Evolutionary conservation across 2,888 invertebrate species (phyloP).

Genomic region (Hirtodrosophila confusa): DNA sequence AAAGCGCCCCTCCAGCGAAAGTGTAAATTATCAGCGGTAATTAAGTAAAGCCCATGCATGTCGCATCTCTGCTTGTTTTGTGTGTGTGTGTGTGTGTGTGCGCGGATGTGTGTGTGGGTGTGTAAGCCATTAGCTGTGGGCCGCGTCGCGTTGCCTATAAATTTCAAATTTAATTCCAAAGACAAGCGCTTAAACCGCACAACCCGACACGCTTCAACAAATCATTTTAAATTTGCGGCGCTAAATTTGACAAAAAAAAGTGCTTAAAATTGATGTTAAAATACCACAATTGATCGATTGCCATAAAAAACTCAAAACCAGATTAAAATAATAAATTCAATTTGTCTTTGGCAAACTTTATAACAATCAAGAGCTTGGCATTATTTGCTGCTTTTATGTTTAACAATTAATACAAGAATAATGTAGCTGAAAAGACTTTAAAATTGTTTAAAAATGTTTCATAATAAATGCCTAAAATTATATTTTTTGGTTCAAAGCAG

Average conservation of each 20-base stretch:
- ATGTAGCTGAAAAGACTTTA: too few species aligned
- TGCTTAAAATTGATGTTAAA: not conserved
- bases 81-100: constrained; percentile 12
- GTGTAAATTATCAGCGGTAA: constrained; percentile 79
- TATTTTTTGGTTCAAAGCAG: too few species aligned
- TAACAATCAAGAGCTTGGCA: too few species aligned
- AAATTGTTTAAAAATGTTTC: too few species aligned
- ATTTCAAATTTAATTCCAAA: constrained; percentile 71
- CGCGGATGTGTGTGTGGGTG: constrained; percentile 11
- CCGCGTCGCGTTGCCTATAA: constrained; percentile 61
- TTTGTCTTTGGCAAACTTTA: not conserved
- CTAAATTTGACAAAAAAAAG: constrained; percentile 21
- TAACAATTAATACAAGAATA: too few species aligned
- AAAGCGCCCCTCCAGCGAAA: constrained; percentile 60
- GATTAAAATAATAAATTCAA: constrained; percentile 6
- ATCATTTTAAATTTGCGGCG: constrained; percentile 26
- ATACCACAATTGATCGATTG: constrained; percentile 20
- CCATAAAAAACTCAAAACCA: constrained; percentile 15
- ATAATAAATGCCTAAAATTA: too few species aligned
- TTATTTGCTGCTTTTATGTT: too few species aligned
- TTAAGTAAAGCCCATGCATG: constrained; percentile 66
- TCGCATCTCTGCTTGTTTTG: constrained; percentile 9
- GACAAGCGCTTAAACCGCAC: constrained; percentile 43
- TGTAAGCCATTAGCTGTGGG: constrained; percentile 53
- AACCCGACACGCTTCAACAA: constrained; percentile 23